Conservation (phyloP, 2,797 vertebrate species). For the Leucoraja ocellata region DNA sequence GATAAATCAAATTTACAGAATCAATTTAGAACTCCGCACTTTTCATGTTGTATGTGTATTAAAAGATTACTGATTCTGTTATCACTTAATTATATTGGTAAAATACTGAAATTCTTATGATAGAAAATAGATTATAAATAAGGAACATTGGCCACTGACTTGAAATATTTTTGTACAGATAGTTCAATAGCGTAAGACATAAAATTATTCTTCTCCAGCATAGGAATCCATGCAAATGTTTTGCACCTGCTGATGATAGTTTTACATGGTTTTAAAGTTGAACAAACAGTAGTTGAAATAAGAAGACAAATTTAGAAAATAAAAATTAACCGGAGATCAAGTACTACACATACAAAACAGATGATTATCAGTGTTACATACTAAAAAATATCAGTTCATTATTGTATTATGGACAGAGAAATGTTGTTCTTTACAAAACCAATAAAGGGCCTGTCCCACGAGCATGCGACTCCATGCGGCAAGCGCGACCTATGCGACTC, state of each 20-base stretch:
- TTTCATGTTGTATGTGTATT: not conserved
- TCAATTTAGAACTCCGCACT: not conserved
- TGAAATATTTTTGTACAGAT: not conserved
- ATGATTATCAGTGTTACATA: not conserved
- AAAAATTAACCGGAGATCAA: not conserved
- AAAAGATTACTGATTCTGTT: no score
- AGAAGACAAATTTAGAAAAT: not conserved
- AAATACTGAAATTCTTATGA: not conserved
- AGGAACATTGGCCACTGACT: not conserved
- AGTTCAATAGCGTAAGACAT: not conserved
- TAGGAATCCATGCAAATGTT: not conserved
- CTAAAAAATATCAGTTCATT: not conserved
- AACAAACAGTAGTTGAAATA: not conserved
- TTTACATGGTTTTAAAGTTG: not conserved
- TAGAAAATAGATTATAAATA: not conserved
- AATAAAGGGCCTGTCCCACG: no score
- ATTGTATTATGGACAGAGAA: not conserved
- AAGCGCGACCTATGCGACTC: no score
- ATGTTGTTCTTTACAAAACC: no score
- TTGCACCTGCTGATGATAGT: no score
- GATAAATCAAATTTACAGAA: not conserved
- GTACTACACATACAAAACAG: not conserved
- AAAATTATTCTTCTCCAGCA: not conserved
- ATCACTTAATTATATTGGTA: not conserved
- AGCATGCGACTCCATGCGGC: no score